Evolutionary conservation across 2,888 invertebrate species (phyloP), one percentile per base, ranked within the genome.

Genomic region (Lepas anatifera): DNA sequence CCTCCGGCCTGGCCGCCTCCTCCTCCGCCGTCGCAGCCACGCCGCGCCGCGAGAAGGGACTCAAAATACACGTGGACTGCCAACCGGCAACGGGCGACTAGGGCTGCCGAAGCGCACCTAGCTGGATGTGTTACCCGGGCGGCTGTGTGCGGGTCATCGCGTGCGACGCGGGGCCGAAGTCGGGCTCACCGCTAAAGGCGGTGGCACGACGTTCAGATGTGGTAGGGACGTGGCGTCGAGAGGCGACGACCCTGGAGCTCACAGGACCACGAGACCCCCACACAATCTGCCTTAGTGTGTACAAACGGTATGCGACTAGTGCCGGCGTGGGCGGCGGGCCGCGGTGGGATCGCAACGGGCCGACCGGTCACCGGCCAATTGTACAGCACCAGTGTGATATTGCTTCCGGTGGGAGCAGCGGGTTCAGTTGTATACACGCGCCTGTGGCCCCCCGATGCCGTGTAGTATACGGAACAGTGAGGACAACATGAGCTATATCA

Each of bases 31-130:
- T 79, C 35, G 77, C 80, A 64, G 84, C 83, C 76, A 86, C 86
- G 71, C 86, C 86, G 50, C 83, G 88, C 67, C 85, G 86, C 76
- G 89, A 89, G 78, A 83, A 84, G 76, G 87, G 87, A 41, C 81
- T 89, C 68, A 89, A 88, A 81, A 90, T 90, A 75, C 87, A 88
- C 79, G 80, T 87, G 75, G 87, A 88, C 76, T 79, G 81, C 67
- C 77, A 76, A 37, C 76, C 76, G 35, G 67, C 69, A 39, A 41
- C 69, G 66, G 70, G 67, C 25, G 67, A 69, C 35, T 70, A 72
- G 41, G 25, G 29, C 27, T 3, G 3, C 29, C 29, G 29, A 11
- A 7, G 46, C 22, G 22, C 18, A 18, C 7, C 46, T 46, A 22
- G 18, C n/a, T n/a, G n/a, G n/a, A n/a, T n/a, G n/a, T n/a, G n/a